Evolutionary conservation across 1,140 invertebrate species (phyloP).

Genomic region (Drosophila oshimai): DNA sequence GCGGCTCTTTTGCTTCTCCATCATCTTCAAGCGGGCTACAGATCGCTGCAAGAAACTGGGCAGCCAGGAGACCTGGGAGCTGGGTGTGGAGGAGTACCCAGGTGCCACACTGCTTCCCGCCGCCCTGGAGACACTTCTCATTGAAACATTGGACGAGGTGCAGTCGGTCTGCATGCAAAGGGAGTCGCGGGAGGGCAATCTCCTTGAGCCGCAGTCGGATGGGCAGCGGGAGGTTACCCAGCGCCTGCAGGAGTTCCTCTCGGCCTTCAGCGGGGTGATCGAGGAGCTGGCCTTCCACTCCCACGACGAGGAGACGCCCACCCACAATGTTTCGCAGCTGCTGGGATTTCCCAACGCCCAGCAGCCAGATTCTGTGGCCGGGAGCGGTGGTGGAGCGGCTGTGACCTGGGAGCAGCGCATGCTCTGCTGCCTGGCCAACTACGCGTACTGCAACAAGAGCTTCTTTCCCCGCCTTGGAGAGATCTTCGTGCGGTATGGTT

Average conservation of each 20-base stretch:
- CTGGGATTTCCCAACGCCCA: constrained; percentile 86
- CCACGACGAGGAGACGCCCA: constrained; percentile 86
- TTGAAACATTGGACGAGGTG: constrained; percentile 92
- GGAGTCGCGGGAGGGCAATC: constrained; percentile 87
- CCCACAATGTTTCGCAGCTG: constrained; percentile 86
- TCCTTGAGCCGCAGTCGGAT: constrained; percentile 85
- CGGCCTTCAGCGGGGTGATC: constrained; percentile 86
- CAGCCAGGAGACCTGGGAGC: constrained; percentile 93
- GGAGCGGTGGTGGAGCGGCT: constrained; percentile 43
- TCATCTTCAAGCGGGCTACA: constrained; percentile 92
- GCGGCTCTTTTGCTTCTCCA: constrained; percentile 92
- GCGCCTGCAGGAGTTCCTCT: constrained; percentile 89
- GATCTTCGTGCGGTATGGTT: constrained; percentile 86
- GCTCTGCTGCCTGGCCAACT: constrained; percentile 94
- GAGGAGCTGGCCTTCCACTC: constrained; percentile 87
- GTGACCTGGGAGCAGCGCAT: constrained; percentile 91
- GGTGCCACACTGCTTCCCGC: constrained; percentile 87
- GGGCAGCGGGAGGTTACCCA: constrained; percentile 87
- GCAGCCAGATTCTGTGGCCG: constrained; percentile 70
- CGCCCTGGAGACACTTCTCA: constrained; percentile 91
- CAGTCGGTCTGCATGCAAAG: constrained; percentile 92
- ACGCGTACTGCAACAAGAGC: constrained; percentile 90
- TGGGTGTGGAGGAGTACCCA: constrained; percentile 88
- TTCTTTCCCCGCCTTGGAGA: constrained; percentile 88
- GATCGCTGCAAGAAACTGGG: constrained; percentile 91